Evolutionary conservation across 2,888 invertebrate species (phyloP), one percentile per base, ranked within the genome.

Genomic region (Lasioglossum oenotherae): DNA sequence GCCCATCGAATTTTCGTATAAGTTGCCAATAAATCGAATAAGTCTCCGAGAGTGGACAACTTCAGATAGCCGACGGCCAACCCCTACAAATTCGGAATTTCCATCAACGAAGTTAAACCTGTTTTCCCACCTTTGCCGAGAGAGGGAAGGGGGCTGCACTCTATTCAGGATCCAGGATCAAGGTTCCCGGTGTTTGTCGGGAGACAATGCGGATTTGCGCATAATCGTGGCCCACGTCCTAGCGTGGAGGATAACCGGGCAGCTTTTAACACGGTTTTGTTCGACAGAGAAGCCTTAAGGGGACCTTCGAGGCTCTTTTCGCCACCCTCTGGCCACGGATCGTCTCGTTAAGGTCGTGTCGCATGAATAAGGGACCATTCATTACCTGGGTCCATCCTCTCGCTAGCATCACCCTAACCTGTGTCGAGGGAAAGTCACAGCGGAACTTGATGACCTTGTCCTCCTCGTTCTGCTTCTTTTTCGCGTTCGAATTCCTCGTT

Each of bases 371-470:
- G 80, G 74, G 67, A 78, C 76, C 74, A 83, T 81, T 75, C 72
- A 80, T 91, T 90, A 94, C 94, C 91, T 92, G 91, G n/a, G 41
- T 85, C 94, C 94, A 94, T 84, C 94, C 94, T 91, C 93, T 90
- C 8, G 93, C 91, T 72, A 93, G 86, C 91, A 94, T 92, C 79
- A 93, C 94, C 80, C 89, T 91, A 71, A 91, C 79, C 74, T 92
- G 93, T 31, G 93, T 94, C 74, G 93, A 91, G 41, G 90, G 82
- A 82, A 91, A 92, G 86, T 94, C 93, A 77, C 94, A 94, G 19
- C 93, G 92, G 80, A 93, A 94, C 89, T 84, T 93, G 81, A 94
- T 87, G 67, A 85, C 78, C 85, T 89, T 93, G 78, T 80, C 87
- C 31, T 86, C 82, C n/a, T 78, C 84, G 76, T 78, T 78, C 67